These are phyloP conservation scores for Rhinichthys klamathensis DNA, from an alignment of 2,113 vertebrate genomes.

Conservation along the genomic window DNA sequence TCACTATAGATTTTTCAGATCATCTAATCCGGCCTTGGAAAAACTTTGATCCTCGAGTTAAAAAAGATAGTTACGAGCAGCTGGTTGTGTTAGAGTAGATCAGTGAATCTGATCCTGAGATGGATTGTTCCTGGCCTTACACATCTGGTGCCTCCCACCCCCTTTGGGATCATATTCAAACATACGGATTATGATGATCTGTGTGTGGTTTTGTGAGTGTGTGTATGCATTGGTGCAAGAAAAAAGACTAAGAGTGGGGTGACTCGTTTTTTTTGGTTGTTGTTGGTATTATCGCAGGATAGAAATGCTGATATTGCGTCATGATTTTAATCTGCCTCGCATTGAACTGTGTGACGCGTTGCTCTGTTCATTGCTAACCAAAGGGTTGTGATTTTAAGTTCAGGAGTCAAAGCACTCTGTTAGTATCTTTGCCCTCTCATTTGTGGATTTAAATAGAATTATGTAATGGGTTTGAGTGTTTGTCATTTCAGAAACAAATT, in stretches of 20 bases:
- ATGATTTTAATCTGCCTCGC: constrained; percentile 35
- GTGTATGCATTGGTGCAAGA: constrained; percentile 7
- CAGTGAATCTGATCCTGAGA: constrained; percentile 28
- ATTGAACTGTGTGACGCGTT: constrained; percentile 16
- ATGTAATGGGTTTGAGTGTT: constrained; percentile 7
- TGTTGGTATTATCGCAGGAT: constrained; percentile 1
- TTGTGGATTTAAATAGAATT: background rate
- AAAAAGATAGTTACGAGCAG: constrained; percentile 21
- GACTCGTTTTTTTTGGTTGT: background rate
- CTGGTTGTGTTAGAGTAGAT: constrained; percentile 30
- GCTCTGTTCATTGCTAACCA: background rate
- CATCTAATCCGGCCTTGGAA: background rate
- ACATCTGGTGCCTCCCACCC: constrained; percentile 22
- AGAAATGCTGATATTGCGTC: constrained; percentile 31
- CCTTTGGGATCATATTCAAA: constrained; percentile 35
- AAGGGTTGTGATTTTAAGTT: constrained; percentile 6
- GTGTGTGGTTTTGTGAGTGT: background rate
- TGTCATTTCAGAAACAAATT: background rate
- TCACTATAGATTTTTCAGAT: background rate
- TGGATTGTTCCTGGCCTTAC: constrained; percentile 26
- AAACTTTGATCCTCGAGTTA: background rate
- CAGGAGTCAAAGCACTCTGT: background rate
- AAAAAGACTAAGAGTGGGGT: constrained; percentile 7
- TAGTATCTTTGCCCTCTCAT: background rate
- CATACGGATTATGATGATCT: constrained; percentile 32